Evolutionary conservation across 1,140 invertebrate species (phyloP).

Genomic region (Prorops nasuta): DNA sequence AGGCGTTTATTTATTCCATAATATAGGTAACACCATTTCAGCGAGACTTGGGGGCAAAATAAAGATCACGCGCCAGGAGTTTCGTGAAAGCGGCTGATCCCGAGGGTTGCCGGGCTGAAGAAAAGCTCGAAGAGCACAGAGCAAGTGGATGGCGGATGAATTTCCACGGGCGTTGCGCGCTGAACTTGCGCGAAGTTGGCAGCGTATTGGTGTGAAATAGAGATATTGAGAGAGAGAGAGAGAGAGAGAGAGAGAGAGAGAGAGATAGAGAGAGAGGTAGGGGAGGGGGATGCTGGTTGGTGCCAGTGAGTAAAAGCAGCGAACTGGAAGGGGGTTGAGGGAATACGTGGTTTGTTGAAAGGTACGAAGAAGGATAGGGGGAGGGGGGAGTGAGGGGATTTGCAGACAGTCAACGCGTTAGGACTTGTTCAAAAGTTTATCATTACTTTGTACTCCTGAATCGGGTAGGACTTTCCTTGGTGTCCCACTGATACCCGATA

Average conservation of each 20-base stretch:
- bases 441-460: conserved; percentile 40
- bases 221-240: not conserved
- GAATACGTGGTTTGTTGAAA: too few relatives aligned
- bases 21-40: too few relatives aligned
- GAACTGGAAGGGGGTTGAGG: too few relatives aligned
- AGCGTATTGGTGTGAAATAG: not conserved
- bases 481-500: conserved; percentile 16
- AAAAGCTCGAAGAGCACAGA: too few relatives aligned
- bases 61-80: too few relatives aligned
- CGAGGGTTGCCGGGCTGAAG: not conserved
- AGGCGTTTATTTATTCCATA: too few relatives aligned
- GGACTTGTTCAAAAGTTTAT: conserved; percentile 44
- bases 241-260: not conserved
- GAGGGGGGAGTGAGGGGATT: conserved; percentile 11
- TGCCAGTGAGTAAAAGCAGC: too few relatives aligned
- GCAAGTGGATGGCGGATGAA: conserved; percentile 4
- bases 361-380: not conserved
- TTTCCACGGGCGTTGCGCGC: conserved; percentile 11
- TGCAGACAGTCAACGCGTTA: conserved; percentile 20
- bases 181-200: conserved; percentile 9
- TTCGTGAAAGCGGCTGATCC: not conserved
- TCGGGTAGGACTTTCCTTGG: conserved; percentile 21
- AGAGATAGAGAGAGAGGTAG: not conserved
- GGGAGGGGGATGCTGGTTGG: conserved; percentile 1
- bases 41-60: too few relatives aligned